phyloP scores from a whole-genome alignment of 2,888 invertebrate genomes.

The Limnephilus auricula region DNA sequence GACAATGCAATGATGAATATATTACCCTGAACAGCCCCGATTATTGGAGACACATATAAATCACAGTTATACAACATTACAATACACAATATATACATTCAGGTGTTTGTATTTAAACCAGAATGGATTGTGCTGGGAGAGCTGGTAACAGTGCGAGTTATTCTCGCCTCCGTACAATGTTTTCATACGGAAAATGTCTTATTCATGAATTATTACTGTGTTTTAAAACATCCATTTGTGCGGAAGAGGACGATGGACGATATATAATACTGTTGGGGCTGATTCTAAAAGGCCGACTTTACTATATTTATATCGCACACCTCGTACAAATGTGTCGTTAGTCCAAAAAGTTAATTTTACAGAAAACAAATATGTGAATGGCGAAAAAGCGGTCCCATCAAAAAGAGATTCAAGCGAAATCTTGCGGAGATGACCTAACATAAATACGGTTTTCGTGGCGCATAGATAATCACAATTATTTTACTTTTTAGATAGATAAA shows the following conservation, averaged over 20 bases:
- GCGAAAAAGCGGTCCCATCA: too few species aligned
- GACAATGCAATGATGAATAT: constrained; percentile 2
- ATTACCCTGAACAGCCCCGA: not conserved
- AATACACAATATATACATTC: constrained; percentile 19
- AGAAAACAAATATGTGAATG: too few species aligned
- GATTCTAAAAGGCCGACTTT: not conserved
- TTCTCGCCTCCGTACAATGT: constrained; percentile 19
- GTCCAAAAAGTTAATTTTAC: too few species aligned
- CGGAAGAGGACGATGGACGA: not conserved
- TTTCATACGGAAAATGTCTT: not conserved
- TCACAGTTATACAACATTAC: not conserved
- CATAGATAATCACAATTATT: too few species aligned
- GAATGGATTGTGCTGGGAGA: not conserved
- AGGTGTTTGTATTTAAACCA: constrained; percentile 5
- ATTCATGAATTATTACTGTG: constrained; percentile 18
- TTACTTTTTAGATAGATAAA: too few species aligned
- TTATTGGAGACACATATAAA: not conserved
- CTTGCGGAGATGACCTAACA: too few species aligned
- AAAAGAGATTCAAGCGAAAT: too few species aligned
- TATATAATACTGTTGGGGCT: not conserved
- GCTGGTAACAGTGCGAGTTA: constrained; percentile 21
- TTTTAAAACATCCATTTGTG: not conserved
- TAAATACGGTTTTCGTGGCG: too few species aligned
- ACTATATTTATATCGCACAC: too few species aligned
- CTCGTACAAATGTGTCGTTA: too few species aligned